These are phyloP conservation scores for Agonopterix heracliana DNA, from an alignment of 2,888 invertebrate genomes.

Conservation along the genomic window DNA sequence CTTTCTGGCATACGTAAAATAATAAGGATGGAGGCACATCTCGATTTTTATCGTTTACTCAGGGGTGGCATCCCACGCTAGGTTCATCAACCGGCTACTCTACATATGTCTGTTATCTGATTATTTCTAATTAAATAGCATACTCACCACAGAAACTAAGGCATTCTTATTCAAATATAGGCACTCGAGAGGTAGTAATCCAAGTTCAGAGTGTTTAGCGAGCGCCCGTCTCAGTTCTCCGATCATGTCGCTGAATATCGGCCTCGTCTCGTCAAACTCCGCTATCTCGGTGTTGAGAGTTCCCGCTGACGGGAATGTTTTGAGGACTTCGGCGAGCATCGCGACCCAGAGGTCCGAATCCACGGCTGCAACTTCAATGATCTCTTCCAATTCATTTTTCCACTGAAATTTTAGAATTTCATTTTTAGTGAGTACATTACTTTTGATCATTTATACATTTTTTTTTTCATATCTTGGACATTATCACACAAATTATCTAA, in stretches of 20 bases:
- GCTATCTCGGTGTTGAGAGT: constrained; percentile 92
- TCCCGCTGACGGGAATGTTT: constrained; percentile 92
- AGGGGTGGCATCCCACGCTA: no score
- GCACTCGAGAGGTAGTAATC: constrained; percentile 95
- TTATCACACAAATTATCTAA: no score
- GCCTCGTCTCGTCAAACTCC: constrained; percentile 91
- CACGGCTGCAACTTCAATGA: constrained; percentile 92
- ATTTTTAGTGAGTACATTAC: neutral
- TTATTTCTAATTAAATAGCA: neutral
- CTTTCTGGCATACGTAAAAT: no score
- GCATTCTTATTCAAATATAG: constrained; percentile 97
- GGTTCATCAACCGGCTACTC: no score
- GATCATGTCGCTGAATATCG: constrained; percentile 93
- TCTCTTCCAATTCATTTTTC: constrained; percentile 94
- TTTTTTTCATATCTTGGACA: no score
- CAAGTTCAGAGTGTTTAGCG: constrained; percentile 88
- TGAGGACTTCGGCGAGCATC: constrained; percentile 96
- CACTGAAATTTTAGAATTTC: constrained; percentile 79
- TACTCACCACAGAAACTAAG: constrained; percentile 86
- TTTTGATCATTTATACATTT: neutral
- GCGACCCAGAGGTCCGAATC: constrained; percentile 98
- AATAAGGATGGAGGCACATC: no score
- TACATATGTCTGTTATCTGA: no score
- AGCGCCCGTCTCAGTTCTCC: constrained; percentile 88
- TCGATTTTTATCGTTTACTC: no score